These are phyloP conservation scores for Brachymystax lenok DNA, from an alignment of 2,797 vertebrate genomes.

Conservation along the genomic window DNA sequence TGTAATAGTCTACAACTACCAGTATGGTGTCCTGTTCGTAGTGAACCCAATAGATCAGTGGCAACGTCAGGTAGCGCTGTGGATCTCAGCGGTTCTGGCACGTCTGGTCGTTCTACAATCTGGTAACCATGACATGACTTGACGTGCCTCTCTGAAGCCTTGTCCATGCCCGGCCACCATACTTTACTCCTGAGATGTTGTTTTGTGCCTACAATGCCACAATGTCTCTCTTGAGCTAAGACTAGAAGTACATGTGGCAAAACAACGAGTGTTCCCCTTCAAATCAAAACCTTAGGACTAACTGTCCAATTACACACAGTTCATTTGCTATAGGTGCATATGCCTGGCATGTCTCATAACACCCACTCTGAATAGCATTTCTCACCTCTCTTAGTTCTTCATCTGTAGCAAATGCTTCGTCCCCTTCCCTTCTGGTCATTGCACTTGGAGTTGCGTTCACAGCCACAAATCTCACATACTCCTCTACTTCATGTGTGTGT, in stretches of 20 bases:
- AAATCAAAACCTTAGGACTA: constrained; percentile 4
- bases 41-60: constrained; percentile 17
- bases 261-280: not conserved
- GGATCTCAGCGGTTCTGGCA: constrained; percentile 16
- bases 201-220: constrained; percentile 17
- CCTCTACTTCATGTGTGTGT: not conserved
- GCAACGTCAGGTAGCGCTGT: constrained; percentile 18
- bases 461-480: constrained; percentile 25
- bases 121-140: constrained; percentile 16
- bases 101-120: constrained; percentile 1
- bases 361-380: not conserved
- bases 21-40: constrained; percentile 17
- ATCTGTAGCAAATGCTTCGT: constrained; percentile 12
- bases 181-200: constrained; percentile 6
- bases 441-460: constrained; percentile 10
- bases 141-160: constrained; percentile 7
- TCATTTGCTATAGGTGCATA: constrained; percentile 4
- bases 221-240: constrained; percentile 14
- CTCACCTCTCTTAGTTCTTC: constrained; percentile 7
- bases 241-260: constrained; percentile 2
- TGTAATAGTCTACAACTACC: constrained; percentile 24
- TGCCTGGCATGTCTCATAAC: constrained; percentile 3
- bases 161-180: constrained; percentile 21
- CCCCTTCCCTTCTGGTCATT: constrained; percentile 20
- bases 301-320: constrained; percentile 6